A percentile compares a stretch with the other conserved stretches of the same genome.
These are phyloP conservation scores for Agonopterix alstromeriana DNA, from an alignment of 2,888 invertebrate species.

Conservation along the genomic window DNA sequence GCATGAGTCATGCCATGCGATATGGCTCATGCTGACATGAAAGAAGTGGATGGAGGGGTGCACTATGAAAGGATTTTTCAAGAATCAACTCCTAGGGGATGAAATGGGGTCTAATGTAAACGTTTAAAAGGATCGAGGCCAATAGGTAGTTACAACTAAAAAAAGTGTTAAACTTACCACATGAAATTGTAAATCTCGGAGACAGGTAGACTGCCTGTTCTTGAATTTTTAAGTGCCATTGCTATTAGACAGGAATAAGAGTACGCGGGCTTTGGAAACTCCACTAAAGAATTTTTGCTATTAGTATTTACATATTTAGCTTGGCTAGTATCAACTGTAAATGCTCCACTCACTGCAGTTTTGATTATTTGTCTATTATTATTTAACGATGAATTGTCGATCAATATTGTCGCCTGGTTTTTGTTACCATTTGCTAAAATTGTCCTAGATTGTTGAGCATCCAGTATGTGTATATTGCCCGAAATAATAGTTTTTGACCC, in stretches of 20 bases:
- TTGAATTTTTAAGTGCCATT: conserved; percentile 97
- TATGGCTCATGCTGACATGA: too few species aligned
- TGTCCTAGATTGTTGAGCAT: conserved; percentile 69
- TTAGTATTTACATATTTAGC: conserved; percentile 56
- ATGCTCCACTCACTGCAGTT: conserved; percentile 57
- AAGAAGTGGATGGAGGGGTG: too few species aligned
- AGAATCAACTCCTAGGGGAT: too few species aligned
- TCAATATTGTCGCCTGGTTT: conserved; percentile 67
- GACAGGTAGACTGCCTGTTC: conserved; percentile 95
- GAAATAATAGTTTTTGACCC: conserved; percentile 72
- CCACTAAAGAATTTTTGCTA: conserved; percentile 69
- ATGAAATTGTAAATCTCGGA: conserved; percentile 99
- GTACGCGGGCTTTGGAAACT: conserved; percentile 96
- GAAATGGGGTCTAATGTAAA: too few species aligned
- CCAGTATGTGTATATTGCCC: conserved; percentile 72
- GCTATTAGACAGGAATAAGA: conserved; percentile 99
- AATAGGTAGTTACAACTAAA: too few species aligned
- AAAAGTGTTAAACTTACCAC: conserved; percentile 81
- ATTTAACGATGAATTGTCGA: conserved; percentile 65
- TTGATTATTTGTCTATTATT: conserved; percentile 70
- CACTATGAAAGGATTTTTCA: too few species aligned
- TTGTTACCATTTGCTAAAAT: conserved; percentile 66
- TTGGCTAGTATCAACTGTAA: conserved; percentile 58
- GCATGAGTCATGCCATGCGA: too few species aligned
- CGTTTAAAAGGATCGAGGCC: too few species aligned